Conservation (phyloP, 2,888 invertebrate species). For the Lithodes maja region DNA sequence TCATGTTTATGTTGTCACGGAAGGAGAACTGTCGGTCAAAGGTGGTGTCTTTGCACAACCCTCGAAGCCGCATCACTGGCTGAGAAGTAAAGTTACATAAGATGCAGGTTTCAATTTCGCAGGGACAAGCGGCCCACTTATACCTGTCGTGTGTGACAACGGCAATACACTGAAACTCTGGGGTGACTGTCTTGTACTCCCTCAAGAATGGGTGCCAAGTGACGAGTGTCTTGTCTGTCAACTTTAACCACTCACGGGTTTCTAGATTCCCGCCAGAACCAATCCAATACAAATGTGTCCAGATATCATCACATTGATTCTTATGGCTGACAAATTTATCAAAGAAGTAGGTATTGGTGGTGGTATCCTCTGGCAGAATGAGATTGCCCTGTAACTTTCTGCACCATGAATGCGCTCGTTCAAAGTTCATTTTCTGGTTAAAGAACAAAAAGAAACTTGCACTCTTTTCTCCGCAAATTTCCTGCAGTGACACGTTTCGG, state of each 20-base stretch:
- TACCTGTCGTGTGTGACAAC: slow-evolving; percentile 41
- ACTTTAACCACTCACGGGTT: slow-evolving; percentile 24
- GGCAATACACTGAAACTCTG: slow-evolving; percentile 49
- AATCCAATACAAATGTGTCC: slow-evolving; percentile 51
- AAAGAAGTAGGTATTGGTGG: slow-evolving; percentile 13
- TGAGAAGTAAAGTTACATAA: slow-evolving; percentile 49
- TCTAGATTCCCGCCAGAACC: slow-evolving; percentile 19
- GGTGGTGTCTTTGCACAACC: slow-evolving; percentile 26
- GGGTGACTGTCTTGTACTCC: slow-evolving; percentile 32
- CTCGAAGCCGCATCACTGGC: slow-evolving; percentile 36
- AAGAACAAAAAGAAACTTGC: slow-evolving; percentile 26
- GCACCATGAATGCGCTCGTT: slow-evolving; percentile 22
- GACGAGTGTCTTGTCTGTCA: slow-evolving; percentile 18
- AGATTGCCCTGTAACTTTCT: slow-evolving; percentile 24
- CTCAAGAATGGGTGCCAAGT: slow-evolving; percentile 29
- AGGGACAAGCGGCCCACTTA: slow-evolving; percentile 56
- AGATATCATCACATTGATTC: slow-evolving; percentile 26
- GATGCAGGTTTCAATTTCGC: slow-evolving; percentile 50
- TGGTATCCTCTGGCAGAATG: slow-evolving; percentile 24
- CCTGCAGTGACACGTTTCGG: background rate
- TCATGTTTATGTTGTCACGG: slow-evolving; percentile 26
- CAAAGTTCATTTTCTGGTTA: slow-evolving; percentile 23
- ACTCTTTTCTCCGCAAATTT: slow-evolving; percentile 8
- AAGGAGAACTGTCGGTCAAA: slow-evolving; percentile 38
- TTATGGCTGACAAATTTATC: background rate